Evolutionary conservation across 1,140 invertebrate genomes (phyloP).

Genomic region (Drosophila sturtevanti): DNA sequence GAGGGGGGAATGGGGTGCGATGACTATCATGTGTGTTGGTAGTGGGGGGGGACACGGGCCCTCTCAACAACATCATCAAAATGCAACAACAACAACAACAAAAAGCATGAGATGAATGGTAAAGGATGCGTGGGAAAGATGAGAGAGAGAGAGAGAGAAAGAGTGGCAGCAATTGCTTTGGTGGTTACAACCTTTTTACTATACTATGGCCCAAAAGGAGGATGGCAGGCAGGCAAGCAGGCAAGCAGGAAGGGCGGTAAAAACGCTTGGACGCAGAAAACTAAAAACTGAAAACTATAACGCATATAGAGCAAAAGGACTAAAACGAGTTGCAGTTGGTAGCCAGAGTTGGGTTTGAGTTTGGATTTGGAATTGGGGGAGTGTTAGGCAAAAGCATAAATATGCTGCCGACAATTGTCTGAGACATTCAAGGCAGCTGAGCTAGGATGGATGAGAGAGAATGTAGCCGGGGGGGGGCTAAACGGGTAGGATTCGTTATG

Average conservation of each 20-base stretch:
- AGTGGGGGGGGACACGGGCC: conserved; percentile 47
- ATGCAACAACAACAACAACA: conserved; percentile 68
- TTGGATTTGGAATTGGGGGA: conserved; percentile 4
- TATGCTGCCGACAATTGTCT: conserved; percentile 76
- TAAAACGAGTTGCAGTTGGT: conserved; percentile 19
- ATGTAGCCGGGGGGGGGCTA: no score
- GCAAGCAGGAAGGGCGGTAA: conserved; percentile 9
- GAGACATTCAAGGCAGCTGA: conserved; percentile 58
- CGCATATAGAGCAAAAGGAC: conserved; percentile 37
- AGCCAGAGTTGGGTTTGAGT: conserved; percentile 10
- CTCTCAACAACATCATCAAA: conserved; percentile 66
- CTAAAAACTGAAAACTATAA: conserved; percentile 65
- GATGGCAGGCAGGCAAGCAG: background rate
- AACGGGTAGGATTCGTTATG: conserved; percentile 1
- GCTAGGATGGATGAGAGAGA: conserved; percentile 27
- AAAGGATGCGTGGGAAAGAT: no score
- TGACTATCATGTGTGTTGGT: conserved; percentile 68
- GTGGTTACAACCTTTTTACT: conserved; percentile 70
- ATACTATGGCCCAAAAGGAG: conserved; percentile 12
- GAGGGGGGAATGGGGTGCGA: conserved; percentile 37
- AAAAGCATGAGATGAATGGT: conserved; percentile 26
- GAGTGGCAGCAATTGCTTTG: conserved; percentile 67
- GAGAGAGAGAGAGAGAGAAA: conserved; percentile 52
- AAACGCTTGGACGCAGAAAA: conserved; percentile 47
- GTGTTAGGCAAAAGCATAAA: conserved; percentile 61